These are phyloP conservation scores for Sandelia bainsii DNA, from an alignment of 2,797 vertebrate genomes.

Conservation along the genomic window DNA sequence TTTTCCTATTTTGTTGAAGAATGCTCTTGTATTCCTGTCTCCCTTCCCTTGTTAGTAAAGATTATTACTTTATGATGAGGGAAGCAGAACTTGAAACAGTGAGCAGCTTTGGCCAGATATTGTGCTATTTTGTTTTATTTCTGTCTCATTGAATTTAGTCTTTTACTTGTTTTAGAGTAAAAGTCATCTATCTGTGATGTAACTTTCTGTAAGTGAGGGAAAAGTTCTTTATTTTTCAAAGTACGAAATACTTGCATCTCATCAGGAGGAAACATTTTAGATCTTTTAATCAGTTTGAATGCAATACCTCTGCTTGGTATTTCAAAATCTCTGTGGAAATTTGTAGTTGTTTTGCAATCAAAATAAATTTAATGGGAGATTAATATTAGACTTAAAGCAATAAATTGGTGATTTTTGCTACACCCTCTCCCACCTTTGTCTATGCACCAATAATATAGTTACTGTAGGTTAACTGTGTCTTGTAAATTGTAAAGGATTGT, in stretches of 20 bases:
- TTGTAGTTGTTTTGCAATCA: conserved; percentile 85
- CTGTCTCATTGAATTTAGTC: conserved; percentile 77
- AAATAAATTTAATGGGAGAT: conserved; percentile 80
- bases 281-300: conserved; percentile 82
- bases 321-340: conserved; percentile 79
- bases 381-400: conserved; percentile 85
- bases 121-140: conserved; percentile 70
- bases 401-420: conserved; percentile 87
- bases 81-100: conserved; percentile 84
- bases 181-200: conserved; percentile 82
- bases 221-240: conserved; percentile 79
- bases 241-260: conserved; percentile 74
- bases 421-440: conserved; percentile 83
- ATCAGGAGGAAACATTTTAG: conserved; percentile 73
- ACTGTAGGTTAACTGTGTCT: conserved; percentile 84
- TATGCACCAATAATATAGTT: conserved; percentile 88
- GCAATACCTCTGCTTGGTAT: conserved; percentile 85
- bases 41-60: conserved; percentile 78
- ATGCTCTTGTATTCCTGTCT: conserved; percentile 79
- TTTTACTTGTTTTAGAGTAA: conserved; percentile 91
- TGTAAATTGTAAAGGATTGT: conserved; percentile 81
- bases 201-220: conserved; percentile 78
- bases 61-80: conserved; percentile 76
- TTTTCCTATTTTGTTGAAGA: conserved; percentile 81
- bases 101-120: conserved; percentile 88